Conservation (phyloP, 1,140 invertebrate species). For the Drosophila watanabei region DNA sequence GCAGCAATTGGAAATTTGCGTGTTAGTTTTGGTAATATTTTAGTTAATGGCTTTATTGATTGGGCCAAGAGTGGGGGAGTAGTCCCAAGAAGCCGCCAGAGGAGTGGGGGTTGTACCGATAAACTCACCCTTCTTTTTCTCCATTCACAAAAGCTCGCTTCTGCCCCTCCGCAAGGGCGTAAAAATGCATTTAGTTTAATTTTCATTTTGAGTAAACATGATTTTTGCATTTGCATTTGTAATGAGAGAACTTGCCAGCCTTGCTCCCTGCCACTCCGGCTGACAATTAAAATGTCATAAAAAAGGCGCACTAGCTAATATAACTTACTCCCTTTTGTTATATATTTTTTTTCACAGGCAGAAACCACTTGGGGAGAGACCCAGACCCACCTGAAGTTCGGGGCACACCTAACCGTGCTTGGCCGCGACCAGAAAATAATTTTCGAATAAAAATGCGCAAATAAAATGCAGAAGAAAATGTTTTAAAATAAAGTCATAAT, state of each 20-base stretch:
- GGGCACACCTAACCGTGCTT: slow-evolving; percentile 2
- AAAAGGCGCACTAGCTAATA: slow-evolving; percentile 23
- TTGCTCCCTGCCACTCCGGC: background rate
- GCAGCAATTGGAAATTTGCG: slow-evolving; percentile 70
- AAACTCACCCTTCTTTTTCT: background rate
- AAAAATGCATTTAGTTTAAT: slow-evolving; percentile 64
- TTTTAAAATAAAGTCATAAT: slow-evolving; percentile 82
- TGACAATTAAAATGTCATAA: slow-evolving; percentile 72
- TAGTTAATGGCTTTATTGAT: slow-evolving; percentile 70
- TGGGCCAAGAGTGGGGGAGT: slow-evolving; percentile 2
- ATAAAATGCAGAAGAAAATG: slow-evolving; percentile 48
- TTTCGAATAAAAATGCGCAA: slow-evolving; percentile 76
- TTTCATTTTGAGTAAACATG: slow-evolving; percentile 64
- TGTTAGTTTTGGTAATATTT: slow-evolving; percentile 43
- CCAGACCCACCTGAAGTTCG: slow-evolving; percentile 16
- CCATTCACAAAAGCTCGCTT: background rate
- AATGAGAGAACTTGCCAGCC: slow-evolving; percentile 35
- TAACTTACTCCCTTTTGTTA: slow-evolving; percentile 10
- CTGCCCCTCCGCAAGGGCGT: slow-evolving; percentile 13
- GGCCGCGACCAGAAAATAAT: slow-evolving; percentile 51
- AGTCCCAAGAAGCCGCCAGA: background rate
- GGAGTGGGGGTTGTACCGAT: background rate
- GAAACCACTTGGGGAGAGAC: slow-evolving; percentile 9
- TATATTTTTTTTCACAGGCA: slow-evolving; percentile 9
- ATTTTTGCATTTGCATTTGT: slow-evolving; percentile 71